These are phyloP conservation scores for Chlorocebus sabaeus DNA, from an alignment of 2,113 vertebrate species.

Conservation along the genomic window DNA sequence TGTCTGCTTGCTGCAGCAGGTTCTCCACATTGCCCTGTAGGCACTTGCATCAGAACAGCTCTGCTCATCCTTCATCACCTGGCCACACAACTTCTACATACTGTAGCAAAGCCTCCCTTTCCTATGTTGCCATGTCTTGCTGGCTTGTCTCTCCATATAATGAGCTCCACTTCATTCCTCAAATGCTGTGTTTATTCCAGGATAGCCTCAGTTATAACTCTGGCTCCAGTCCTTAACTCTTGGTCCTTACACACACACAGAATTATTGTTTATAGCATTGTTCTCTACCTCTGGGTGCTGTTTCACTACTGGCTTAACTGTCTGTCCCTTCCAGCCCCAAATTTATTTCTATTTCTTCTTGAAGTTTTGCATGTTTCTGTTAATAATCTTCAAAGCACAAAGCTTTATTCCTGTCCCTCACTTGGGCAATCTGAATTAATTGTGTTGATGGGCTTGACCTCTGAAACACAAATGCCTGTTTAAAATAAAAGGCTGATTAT, in stretches of 20 bases:
- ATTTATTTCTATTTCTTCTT: neutral
- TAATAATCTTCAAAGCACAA: conserved; percentile 27
- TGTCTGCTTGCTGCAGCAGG: neutral
- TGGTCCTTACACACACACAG: neutral
- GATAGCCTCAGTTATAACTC: neutral
- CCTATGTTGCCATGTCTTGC: neutral
- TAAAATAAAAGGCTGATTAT: conserved; percentile 73
- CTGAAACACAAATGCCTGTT: conserved; percentile 62
- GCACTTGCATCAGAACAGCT: neutral
- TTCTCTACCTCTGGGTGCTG: neutral
- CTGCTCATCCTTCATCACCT: neutral
- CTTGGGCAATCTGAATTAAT: conserved; percentile 52
- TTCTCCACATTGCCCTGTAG: neutral
- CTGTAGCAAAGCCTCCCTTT: neutral
- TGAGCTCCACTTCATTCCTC: neutral
- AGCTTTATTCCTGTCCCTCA: conserved; percentile 1
- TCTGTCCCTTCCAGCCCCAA: neutral
- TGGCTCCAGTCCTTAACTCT: neutral
- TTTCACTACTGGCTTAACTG: neutral
- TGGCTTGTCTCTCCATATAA: neutral
- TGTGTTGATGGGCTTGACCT: conserved; percentile 53
- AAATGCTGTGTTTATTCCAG: neutral
- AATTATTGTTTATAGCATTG: neutral
- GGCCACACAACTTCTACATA: too few relatives aligned
- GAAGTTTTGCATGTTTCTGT: neutral